Base-by-base conservation (phyloP, 2,888 invertebrate species). In the Diaprepes abbreviatus region DNA sequence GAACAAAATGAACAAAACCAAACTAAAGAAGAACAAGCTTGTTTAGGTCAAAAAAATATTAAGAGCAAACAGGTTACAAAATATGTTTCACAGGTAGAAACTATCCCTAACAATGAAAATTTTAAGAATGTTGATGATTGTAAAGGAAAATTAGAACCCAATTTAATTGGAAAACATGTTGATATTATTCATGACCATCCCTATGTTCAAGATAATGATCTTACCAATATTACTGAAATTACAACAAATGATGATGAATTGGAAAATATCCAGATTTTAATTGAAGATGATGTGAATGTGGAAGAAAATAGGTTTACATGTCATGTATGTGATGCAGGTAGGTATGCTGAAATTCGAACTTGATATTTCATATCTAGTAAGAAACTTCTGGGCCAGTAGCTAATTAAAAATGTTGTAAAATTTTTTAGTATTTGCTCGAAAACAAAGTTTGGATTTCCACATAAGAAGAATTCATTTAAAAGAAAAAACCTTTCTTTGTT, bases 361-460 rank as follows among this genome's bases (percentile, higher is more conserved):
- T n/a, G n/a, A n/a, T n/a, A n/a, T n/a, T n/a, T n/a, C n/a, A n/a
- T n/a, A n/a, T n/a, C n/a, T n/a, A n/a, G n/a, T n/a, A n/a, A n/a
- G n/a, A n/a, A n/a, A n/a, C n/a, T n/a, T n/a, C n/a, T n/a, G n/a
- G n/a, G n/a, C n/a, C n/a, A n/a, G n/a, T n/a, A n/a, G n/a, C n/a
- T n/a, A n/a, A n/a, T n/a, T n/a, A n/a, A n/a, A n/a, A n/a, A n/a
- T n/a, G n/a, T n/a, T n/a, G n/a, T n/a, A 38, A 38, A 14, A 2
- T 19, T 45, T 40, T 24, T 19, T 16, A 50, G 48, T 1, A 2
- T 50, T 50, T 28, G 14, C 28, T 9, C 6, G 14, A 7, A 50
- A 50, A 28, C 48, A 50, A 14, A 50, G 48, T 50, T 14, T 50
- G 14, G 28, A 50, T 50, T 50, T 12, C n/a, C 28, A 50, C 14